Conservation (phyloP, 2,113 vertebrate genomes). For the Fregata magnificens region DNA sequence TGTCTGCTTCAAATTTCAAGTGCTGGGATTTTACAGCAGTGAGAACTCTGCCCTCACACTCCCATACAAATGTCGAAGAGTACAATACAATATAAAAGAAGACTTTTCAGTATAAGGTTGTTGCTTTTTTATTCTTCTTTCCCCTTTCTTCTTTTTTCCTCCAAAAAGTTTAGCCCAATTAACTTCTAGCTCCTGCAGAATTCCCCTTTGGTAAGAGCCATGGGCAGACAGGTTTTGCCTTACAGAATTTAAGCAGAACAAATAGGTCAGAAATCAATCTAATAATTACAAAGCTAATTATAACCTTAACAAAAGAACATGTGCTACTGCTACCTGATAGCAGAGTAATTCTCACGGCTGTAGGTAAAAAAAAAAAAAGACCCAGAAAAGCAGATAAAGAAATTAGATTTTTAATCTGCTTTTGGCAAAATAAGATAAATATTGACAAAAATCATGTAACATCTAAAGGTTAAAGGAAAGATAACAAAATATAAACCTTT, state of each 20-base stretch:
- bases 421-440: not conserved
- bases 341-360: not conserved
- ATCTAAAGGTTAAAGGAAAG: not conserved
- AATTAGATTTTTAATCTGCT: not conserved
- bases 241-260: not conserved
- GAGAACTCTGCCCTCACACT: not conserved
- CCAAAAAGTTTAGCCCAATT: not conserved
- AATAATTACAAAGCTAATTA: conserved; percentile 26
- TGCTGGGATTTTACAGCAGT: not conserved
- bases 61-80: not conserved
- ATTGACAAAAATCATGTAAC: not conserved
- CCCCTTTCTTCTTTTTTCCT: not conserved
- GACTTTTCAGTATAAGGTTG: not conserved
- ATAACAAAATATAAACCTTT: not conserved
- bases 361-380: not conserved
- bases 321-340: not conserved
- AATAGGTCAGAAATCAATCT: not conserved
- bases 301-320: not conserved
- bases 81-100: not conserved
- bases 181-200: not conserved
- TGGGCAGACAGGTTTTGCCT: not conserved
- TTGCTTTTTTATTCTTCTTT: not conserved
- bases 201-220: not conserved
- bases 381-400: not conserved
- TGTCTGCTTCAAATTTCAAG: not conserved